Base-by-base conservation (phyloP, 2,113 vertebrate species). In the Catharus fuscescens region DNA sequence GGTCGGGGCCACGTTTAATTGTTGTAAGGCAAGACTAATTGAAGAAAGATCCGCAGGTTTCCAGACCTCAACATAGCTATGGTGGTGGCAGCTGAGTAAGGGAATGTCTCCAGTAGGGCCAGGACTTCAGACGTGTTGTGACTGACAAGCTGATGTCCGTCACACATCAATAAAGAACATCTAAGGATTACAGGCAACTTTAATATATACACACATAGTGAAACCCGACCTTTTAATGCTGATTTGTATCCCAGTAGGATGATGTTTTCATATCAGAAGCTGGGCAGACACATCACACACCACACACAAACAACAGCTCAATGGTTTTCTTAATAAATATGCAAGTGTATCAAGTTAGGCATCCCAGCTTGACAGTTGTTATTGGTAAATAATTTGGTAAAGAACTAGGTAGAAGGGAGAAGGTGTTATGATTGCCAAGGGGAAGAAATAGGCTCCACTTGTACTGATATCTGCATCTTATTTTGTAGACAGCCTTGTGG, bases 401-500 rank as follows among this genome's bases (percentile, higher is more conserved):
- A 61, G 42, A 70, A 23, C 34, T 44, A 28, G 10, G 21, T 21
- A n/a, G 45, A 76, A 83, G 24, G 5, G 32, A 91, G 52, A 62
- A 73, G 14, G 14, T 38, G 24, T 7, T 60, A 44, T n/a, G 50
- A 60, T 13, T 64, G 38, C 29, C 25, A 73, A 42, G 32, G 23
- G 32, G 21, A 83, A 89, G 32, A 82, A 66, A 48, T 2, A 42
- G 38, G 44, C 61, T 65, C n/a, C 19, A 14, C 6, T 18, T 44
- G 2, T 52, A 14, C 38, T 19, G 10, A 12, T 50, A 10, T 13
- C 14, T 64, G 17, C 32, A 3, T 77, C 65, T 83, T 34, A 26
- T 14, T 85, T 95, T 62, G 23, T 28, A 99, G 99, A 98, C 47
- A 98, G 98, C 44, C 98, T 99, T 61, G 98, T 99, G 77, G 98